These are phyloP conservation scores for Mergus octosetaceus DNA, from an alignment of 2,797 vertebrate species.

Conservation along the genomic window DNA sequence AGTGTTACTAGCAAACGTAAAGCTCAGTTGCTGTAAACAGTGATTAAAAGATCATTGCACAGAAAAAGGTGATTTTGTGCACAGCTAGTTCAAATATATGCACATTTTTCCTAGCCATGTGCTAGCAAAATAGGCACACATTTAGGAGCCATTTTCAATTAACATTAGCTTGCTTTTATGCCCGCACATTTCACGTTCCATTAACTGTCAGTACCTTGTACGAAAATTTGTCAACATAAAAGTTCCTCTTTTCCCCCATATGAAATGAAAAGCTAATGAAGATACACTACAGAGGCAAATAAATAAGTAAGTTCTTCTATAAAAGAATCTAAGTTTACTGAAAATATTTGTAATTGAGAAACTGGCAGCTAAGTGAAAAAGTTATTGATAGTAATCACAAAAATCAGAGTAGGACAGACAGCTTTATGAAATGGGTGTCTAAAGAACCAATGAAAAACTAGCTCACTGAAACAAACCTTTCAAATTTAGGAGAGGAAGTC, in stretches of 20 bases:
- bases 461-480: neutral
- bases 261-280: neutral
- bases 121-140: neutral
- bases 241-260: neutral
- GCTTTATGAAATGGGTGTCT: neutral
- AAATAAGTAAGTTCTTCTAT: neutral
- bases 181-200: neutral
- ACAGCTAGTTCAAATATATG: neutral
- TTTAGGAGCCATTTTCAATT: neutral
- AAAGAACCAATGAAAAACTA: neutral
- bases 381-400: neutral
- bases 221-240: neutral
- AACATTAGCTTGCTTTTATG: slow-evolving; percentile 1
- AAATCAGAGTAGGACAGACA: neutral
- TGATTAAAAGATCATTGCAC: neutral
- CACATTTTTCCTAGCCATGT: neutral
- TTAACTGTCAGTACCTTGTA: neutral
- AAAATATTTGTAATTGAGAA: neutral
- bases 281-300: neutral
- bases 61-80: neutral
- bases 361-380: neutral
- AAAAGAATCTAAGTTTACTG: neutral
- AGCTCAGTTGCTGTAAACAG: neutral
- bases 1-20: neutral
- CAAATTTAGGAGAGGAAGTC: neutral